Percentiles rank a stretch among this genome's conserved stretches.
phyloP scores from a whole-genome alignment of 2,113 vertebrate species.

The Sceloporus tristichus region DNA sequence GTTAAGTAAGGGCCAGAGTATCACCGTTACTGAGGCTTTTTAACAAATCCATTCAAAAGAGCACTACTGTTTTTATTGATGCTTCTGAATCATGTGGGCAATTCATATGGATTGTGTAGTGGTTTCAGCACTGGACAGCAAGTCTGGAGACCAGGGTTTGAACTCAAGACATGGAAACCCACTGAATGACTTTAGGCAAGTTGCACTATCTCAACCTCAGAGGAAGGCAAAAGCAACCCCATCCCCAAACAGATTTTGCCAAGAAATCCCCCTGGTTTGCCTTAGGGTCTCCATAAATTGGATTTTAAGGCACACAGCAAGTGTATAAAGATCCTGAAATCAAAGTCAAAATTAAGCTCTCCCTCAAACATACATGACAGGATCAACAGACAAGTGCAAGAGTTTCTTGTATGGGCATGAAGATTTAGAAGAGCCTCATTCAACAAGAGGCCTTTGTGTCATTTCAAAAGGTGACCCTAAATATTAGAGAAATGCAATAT shows the following conservation, averaged over 20 bases:
- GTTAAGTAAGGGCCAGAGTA: conserved; percentile 45
- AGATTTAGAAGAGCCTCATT: background rate
- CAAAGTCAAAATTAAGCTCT: conserved; percentile 16
- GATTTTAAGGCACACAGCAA: too few relatives aligned
- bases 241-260: too few relatives aligned
- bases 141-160: too few relatives aligned
- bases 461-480: background rate
- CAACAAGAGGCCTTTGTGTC: background rate
- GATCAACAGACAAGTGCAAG: background rate
- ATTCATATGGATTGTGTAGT: background rate
- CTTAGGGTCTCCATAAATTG: too few relatives aligned
- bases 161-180: too few relatives aligned
- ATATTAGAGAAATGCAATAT: background rate
- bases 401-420: background rate
- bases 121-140: background rate
- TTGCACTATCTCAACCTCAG: too few relatives aligned
- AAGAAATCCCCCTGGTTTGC: too few relatives aligned
- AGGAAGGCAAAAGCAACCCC: too few relatives aligned
- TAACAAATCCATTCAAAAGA: conserved; percentile 50
- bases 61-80: conserved; percentile 52
- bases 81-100: conserved; percentile 12
- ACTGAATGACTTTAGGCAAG: too few relatives aligned
- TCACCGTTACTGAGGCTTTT: conserved; percentile 48
- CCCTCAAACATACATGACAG: background rate
- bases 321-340: background rate